Base-by-base conservation (phyloP, 2,113 vertebrate genomes). In the Hippotragus niger region DNA sequence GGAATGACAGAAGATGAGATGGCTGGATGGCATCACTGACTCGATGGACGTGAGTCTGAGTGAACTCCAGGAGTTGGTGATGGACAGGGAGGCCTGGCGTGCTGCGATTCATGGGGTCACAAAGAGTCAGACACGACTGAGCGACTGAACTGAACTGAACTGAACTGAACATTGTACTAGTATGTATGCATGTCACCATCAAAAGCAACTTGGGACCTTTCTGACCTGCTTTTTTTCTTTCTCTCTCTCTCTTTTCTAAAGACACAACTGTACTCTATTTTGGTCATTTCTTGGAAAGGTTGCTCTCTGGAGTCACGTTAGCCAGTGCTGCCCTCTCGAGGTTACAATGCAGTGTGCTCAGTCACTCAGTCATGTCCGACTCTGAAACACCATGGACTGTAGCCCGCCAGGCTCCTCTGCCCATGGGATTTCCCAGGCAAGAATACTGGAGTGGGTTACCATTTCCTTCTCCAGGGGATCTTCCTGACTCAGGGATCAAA, bases 241-340 rank as follows among this genome's bases (percentile, higher is more conserved):
- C 64, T 36, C 33, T 67, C 15, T 36, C 17, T 67, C 33, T 58
- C 31, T 7, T 2, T 60, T 53, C 50, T 31, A 19, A 33, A n/a
- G 21, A 36, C 7, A 87, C 21, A n/a, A 84, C 45, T 40, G 6
- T 1, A 16, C 0, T 83, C 31, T n/a, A 2, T 86, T 96, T 84
- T 31, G 71, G 82, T 62, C 57, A 11, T 58, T 43, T 82, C 45
- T 9, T 4, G 15, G 43, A 5, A 8, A 47, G 47, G 33, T 13
- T 31, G 43, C 45, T 25, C 40, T 80, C 19, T 52, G 62, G 84
- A 64, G n/a, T 90, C 58, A 10, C 5, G 12, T 47, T 80, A 71
- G 15, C 33, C 40, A 45, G 91, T 96, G 95, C 93, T 97, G 95
- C 97, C 97, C 95, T 43, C 97, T 76, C 3, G 14, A 94, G 96